phyloP scores from a whole-genome alignment of 2,797 vertebrate species.

The Alectoris magna region DNA sequence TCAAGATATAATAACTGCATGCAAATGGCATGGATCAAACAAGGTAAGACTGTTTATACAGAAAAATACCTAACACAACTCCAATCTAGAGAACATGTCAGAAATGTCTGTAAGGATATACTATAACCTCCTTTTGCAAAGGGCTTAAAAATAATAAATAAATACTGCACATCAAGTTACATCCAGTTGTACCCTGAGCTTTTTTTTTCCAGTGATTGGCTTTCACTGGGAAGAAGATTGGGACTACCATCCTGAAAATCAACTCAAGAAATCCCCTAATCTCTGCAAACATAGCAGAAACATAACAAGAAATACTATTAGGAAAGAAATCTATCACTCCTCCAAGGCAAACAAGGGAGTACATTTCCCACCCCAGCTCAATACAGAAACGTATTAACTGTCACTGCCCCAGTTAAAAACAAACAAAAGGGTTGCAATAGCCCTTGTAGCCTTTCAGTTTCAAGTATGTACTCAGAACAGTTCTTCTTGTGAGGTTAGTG shows the following conservation, averaged over 20 bases:
- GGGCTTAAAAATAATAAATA: conserved; percentile 20
- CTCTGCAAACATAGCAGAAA: conserved; percentile 57
- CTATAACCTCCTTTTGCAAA: conserved; percentile 21
- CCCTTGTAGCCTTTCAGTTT: conserved; percentile 18
- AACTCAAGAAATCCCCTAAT: conserved; percentile 57
- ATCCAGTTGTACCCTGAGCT: conserved; percentile 11
- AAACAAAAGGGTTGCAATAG: conserved; percentile 21
- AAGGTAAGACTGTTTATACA: conserved; percentile 58
- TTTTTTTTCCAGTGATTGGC: conserved; percentile 52
- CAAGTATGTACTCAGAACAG: background rate
- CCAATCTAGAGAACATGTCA: conserved; percentile 10
- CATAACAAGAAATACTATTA: conserved; percentile 3
- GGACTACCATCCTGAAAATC: conserved; percentile 48
- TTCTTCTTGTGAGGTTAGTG: conserved; percentile 29
- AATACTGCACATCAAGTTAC: conserved; percentile 50
- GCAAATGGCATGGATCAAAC: conserved; percentile 12
- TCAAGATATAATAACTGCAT: background rate
- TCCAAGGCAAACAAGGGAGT: conserved; percentile 60
- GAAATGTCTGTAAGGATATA: conserved; percentile 21
- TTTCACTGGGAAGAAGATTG: conserved; percentile 29
- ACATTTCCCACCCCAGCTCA: conserved; percentile 35
- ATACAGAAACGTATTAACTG: background rate
- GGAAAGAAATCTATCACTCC: conserved; percentile 55
- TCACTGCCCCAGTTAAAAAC: background rate
- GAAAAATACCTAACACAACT: background rate